These are phyloP conservation scores for Staurois parvus DNA, from an alignment of 2,797 vertebrate species.

Conservation along the genomic window DNA sequence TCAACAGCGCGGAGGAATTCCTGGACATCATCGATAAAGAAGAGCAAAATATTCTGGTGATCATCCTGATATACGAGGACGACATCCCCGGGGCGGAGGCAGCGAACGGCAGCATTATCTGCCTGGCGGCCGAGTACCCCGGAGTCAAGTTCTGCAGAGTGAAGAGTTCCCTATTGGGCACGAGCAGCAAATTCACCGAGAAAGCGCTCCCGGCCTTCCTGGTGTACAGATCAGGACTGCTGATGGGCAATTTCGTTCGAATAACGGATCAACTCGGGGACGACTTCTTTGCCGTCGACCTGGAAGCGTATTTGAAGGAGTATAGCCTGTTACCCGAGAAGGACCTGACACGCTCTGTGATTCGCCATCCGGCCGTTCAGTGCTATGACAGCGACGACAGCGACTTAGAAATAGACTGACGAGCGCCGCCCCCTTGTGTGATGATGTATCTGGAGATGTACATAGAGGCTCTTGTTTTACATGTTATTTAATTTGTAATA, in stretches of 20 bases:
- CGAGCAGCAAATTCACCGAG: constrained; percentile 88
- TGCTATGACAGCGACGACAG: constrained; percentile 88
- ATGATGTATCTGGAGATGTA: not conserved
- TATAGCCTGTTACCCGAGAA: constrained; percentile 95
- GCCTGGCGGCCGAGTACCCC: constrained; percentile 92
- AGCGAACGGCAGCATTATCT: constrained; percentile 92
- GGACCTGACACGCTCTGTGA: constrained; percentile 76
- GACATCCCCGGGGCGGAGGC: constrained; percentile 88
- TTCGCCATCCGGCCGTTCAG: constrained; percentile 81
- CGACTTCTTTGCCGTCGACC: constrained; percentile 96
- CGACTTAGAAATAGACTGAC: constrained; percentile 92
- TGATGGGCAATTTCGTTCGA: constrained; percentile 96
- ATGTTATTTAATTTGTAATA: constrained; percentile 19
- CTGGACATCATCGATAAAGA: constrained; percentile 92
- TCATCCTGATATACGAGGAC: constrained; percentile 95
- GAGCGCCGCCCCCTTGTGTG: not conserved
- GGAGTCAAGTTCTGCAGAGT: constrained; percentile 94
- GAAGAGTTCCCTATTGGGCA: constrained; percentile 89
- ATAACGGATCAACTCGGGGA: constrained; percentile 96
- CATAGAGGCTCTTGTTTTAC: constrained; percentile 1
- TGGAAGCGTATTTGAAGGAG: constrained; percentile 94
- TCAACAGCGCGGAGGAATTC: constrained; percentile 89
- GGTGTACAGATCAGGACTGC: constrained; percentile 91
- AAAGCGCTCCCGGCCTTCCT: constrained; percentile 94
- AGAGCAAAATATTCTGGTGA: constrained; percentile 86